phyloP scores from a whole-genome alignment of 2,113 vertebrate genomes.

The Poeciliopsis retropinna region DNA sequence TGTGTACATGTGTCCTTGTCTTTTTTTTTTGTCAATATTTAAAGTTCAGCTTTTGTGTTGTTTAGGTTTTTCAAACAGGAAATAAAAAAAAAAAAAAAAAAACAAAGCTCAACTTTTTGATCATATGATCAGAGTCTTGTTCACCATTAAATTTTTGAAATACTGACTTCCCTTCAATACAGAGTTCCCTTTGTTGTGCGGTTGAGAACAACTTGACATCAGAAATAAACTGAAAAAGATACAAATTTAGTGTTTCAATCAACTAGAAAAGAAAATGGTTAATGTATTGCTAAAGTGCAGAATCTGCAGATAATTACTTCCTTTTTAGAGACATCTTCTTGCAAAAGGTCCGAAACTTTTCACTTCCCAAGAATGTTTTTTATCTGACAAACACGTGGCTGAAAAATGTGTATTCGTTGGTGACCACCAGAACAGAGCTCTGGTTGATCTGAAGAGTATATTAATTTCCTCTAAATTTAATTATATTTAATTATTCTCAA shows the following conservation, averaged over 20 bases:
- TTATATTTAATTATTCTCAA: too few species aligned
- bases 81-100: background rate
- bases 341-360: too few species aligned
- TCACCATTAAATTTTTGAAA: background rate
- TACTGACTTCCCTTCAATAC: background rate
- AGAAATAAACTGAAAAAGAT: background rate
- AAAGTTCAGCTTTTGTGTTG: background rate
- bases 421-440: too few species aligned
- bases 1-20: constrained; percentile 64
- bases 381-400: too few species aligned
- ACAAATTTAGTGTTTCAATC: background rate
- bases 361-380: too few species aligned
- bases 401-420: too few species aligned
- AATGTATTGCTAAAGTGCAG: background rate
- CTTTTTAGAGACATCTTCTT: too few species aligned
- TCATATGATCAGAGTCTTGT: background rate
- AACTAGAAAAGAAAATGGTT: background rate
- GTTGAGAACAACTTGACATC: background rate
- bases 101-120: background rate
- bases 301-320: background rate
- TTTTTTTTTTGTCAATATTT: constrained; percentile 21
- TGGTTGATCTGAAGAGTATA: too few species aligned
- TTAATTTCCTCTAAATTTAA: too few species aligned
- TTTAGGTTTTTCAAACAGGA: background rate
- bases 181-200: too few species aligned